Base-by-base conservation (phyloP, 2,888 invertebrate genomes). In the Rhagophthalmus giganteus region DNA sequence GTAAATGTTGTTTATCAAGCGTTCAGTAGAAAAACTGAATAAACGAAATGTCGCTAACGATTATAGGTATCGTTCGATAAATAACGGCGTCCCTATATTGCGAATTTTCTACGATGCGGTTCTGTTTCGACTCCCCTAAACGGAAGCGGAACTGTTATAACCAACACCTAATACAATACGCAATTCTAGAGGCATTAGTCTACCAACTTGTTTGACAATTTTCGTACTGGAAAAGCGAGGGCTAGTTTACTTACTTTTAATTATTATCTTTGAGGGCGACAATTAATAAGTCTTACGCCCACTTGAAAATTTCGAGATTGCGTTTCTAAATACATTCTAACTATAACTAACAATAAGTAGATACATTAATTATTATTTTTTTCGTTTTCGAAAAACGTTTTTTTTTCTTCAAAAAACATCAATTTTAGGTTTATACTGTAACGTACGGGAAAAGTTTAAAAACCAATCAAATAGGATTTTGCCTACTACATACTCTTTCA, bases 111-210 rank as follows among this genome's bases (percentile, higher is more conserved):
- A 28, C 34, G 45, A 49, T 59, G 48, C 58, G 54, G 45, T 45
- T 53, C 58, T 55, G 55, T 35, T 38, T 27, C 45, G 37, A 32
- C 56, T 42, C 50, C 57, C 47, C 46, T 45, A 50, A 26, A 53
- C 61, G 60, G 61, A 61, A 60, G 55, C 60, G 61, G 60, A 61
- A 61, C 55, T 48, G 44, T 54, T 53, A 55, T 57, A 57, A 55
- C 53, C 58, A 56, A 49, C 58, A 59, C 60, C 56, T 61, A 61
- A 61, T 56, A 60, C 57, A 60, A 58, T 59, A 60, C 59, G 60
- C 57, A 59, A 57, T 59, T 61, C 49, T 49, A 35, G 49, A 46
- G 42, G 54, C 57, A 51, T 57, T 57, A 54, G 54, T 52, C 56
- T 50, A 50, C 57, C 59, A 59, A 59, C 59, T 58, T 59, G 59